Base-by-base conservation (phyloP, 1,140 invertebrate species). In the Neodiprion virginianus region DNA sequence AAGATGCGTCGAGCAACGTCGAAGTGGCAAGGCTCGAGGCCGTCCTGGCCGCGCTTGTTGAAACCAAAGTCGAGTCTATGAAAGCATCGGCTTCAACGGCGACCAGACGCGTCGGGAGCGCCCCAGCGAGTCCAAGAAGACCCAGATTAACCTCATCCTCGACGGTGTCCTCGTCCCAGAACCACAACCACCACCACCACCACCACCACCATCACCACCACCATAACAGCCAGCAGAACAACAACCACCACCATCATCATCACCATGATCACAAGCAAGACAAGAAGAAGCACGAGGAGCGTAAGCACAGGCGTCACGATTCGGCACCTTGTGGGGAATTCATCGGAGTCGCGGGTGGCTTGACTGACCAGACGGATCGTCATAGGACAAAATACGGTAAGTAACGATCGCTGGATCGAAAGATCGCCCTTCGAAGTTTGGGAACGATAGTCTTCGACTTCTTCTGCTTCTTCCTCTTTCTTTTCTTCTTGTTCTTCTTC, bases 21-120 rank as follows among this genome's bases (percentile, higher is more conserved):
- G 92, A 90, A 78, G 89, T 92, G 82, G 88, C 91, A 69, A 90
- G 91, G 77, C 88, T 93, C 79, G 92, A 93, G 85, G 91, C 92
- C 48, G 90, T 93, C 66, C 84, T 93, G 73, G 90, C 92, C 23
- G 91, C 92, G 73, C 84, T 93, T 68, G 91, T 93, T 77, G 91
- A 93, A 80, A 91, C 90, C 72, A 93, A 93, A 85, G 91, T 89
- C 66, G 84, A 87, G 71, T 83, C 87, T 47, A 87, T 88, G 77
- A 87, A 86, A 67, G 85, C 85, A 2, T 84, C 85, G 8, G 84
- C 79, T 7, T 68, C 79, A 11, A 75, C 83, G 28, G 79, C 76
- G n/a, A 78, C 77, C 17, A 83, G 79, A 79, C 83, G 83, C 71
- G 79, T 80, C n/a, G 85, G 85, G 21, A 87, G 86, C 73, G 83